Evolutionary conservation across 2,113 vertebrate genomes (phyloP), one percentile per base, ranked within the genome.

Genomic region (Sarotherodon lohbergeri): DNA sequence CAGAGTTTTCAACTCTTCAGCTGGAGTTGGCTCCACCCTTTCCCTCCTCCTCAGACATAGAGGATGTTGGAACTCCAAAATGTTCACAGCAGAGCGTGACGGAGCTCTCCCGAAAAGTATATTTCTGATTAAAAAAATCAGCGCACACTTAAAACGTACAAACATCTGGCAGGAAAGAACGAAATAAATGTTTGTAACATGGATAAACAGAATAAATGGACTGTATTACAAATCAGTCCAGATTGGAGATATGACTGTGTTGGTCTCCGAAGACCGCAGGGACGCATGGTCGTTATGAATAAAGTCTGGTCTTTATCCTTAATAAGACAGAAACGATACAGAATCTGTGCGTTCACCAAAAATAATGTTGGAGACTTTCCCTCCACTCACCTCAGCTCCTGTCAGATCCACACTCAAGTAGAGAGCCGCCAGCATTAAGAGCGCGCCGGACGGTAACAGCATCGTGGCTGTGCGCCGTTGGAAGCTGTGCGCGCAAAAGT

Each of bases 351-450:
- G 10, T 4, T 29, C 14, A 24, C 2, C 10, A 50, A n/a, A 32
- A 78, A 22, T 39, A 66, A 78, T 32, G 46, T 52, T 52, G 73
- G 4, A 50, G 52, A 57, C 1, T 29, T 8, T 76, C 39, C 1
- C 16, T 57, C 27, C 36, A 43, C 96, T 94, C 80, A 97, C 97
- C 95, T 96, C 95, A 57, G 96, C 94, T 59, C 24, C 61, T 17
- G 91, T 87, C 55, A 76, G 82, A 79, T 95, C 83, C 9, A 94
- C 24, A 14, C n/a, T 87, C 4, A 85, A 88, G 85, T 36, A 86
- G 79, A 96, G 39, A 85, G 90, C 89, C 39, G 90, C 90, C 89
- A 96, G 81, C 76, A 96, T 92, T 6, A 96, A 4, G 82, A 95
- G 57, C 2, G 89, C 24, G 73, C 87, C 36, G 55, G 89, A 68